Evolutionary conservation across 2,113 vertebrate species (phyloP).

Genomic region (Canis aureus): DNA sequence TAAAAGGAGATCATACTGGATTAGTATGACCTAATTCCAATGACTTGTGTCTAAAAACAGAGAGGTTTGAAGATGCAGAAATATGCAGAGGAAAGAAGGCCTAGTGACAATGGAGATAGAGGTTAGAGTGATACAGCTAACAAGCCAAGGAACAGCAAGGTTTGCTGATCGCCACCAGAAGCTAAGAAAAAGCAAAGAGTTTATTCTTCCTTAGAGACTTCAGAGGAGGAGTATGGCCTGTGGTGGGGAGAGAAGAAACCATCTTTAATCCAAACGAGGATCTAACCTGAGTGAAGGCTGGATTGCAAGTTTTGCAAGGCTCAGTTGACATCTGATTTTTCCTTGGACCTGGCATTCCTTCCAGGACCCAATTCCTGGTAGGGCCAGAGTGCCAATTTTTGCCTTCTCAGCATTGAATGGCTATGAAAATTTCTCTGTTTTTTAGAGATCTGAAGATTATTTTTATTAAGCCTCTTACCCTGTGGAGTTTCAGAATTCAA

Average conservation of each 20-base stretch:
- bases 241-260: not conserved
- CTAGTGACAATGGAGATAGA: not conserved
- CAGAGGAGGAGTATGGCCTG: not conserved
- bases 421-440: not conserved
- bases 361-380: not conserved
- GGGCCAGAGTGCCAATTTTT: not conserved
- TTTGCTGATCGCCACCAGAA: not conserved
- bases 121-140: not conserved
- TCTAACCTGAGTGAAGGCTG: not conserved
- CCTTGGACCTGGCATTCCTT: not conserved
- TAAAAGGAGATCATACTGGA: not conserved
- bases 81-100: not conserved
- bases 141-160: not conserved
- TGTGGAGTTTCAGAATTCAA: slow-evolving; percentile 11
- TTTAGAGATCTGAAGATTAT: not conserved
- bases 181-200: not conserved
- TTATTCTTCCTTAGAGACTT: not conserved
- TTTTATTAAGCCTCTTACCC: not conserved
- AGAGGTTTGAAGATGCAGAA: not conserved
- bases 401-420: not conserved
- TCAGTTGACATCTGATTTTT: not conserved
- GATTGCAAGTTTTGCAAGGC: not conserved
- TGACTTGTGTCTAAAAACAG: not conserved
- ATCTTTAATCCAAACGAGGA: not conserved
- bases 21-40: not conserved